phyloP scores from a whole-genome alignment of 2,797 vertebrate genomes.

The Erethizon dorsatum region DNA sequence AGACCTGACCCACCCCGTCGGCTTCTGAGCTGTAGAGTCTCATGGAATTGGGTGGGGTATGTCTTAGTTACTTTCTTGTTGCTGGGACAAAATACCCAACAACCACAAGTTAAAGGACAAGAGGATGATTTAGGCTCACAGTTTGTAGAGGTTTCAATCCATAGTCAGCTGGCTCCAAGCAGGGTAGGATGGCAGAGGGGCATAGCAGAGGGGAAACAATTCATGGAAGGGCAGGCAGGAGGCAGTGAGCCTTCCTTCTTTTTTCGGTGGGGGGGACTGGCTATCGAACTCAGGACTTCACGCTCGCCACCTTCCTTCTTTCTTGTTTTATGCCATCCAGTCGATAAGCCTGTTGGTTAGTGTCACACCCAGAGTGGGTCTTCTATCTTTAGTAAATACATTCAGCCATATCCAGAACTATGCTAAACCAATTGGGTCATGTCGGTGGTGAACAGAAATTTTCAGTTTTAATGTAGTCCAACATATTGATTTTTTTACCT shows the following conservation, averaged over 20 bases:
- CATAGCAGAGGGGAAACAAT: background rate
- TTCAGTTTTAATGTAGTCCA: conserved; percentile 16
- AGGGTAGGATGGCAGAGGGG: background rate
- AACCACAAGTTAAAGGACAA: background rate
- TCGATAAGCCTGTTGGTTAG: background rate
- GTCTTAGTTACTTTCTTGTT: background rate
- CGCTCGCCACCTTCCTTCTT: background rate
- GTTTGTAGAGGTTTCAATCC: background rate
- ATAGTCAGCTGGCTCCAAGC: background rate
- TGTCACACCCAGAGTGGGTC: background rate
- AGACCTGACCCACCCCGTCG: background rate
- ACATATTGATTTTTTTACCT: background rate
- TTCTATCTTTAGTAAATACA: background rate
- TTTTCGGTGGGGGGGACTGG: background rate
- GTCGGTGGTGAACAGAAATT: background rate
- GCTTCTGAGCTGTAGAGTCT: background rate
- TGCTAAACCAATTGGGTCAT: background rate
- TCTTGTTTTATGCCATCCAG: background rate
- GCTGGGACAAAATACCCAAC: background rate
- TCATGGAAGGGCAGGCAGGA: background rate
- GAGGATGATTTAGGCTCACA: background rate
- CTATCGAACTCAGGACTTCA: too few species aligned
- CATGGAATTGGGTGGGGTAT: background rate
- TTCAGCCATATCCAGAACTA: background rate
- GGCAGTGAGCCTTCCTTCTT: background rate